Evolutionary conservation across 1,140 invertebrate species (phyloP).

Genomic region (Meteorus sp.): DNA sequence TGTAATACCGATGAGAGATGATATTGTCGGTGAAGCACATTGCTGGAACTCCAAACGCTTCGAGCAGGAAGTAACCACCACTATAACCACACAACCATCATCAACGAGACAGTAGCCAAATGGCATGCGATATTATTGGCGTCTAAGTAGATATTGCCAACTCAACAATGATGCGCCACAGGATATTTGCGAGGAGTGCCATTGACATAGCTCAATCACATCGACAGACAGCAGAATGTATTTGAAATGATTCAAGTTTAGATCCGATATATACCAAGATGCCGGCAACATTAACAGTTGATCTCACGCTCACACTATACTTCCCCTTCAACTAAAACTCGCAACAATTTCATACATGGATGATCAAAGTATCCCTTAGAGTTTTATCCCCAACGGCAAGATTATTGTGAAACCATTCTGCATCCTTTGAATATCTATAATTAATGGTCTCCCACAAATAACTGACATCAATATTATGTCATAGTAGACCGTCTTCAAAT

Average conservation of each 20-base stretch:
- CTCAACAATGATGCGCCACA: too few relatives aligned
- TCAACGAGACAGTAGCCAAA: conserved; percentile 25
- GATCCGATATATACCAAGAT: conserved; percentile 4
- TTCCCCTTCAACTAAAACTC: background rate
- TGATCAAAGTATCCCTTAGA: conserved; percentile 11
- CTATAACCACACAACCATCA: background rate
- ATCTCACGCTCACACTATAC: background rate
- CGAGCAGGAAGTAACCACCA: too few relatives aligned
- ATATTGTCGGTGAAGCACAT: conserved; percentile 5
- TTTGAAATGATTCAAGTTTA: conserved; percentile 22
- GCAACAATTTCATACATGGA: background rate
- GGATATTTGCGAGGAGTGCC: conserved; percentile 39
- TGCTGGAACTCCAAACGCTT: conserved; percentile 15
- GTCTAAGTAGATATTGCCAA: conserved; percentile 32
- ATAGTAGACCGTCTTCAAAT: too few relatives aligned
- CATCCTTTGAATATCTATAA: too few relatives aligned
- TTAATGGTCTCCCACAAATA: too few relatives aligned
- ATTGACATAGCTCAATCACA: conserved; percentile 15
- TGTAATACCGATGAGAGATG: conserved; percentile 2
- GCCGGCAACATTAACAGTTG: conserved; percentile 11
- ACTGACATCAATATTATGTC: too few relatives aligned
- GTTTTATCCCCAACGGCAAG: background rate
- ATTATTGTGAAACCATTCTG: background rate
- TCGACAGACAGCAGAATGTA: background rate
- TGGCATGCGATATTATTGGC: conserved; percentile 30